phyloP scores from a whole-genome alignment of 2,888 invertebrate species.

The Xestia xanthographa region DNA sequence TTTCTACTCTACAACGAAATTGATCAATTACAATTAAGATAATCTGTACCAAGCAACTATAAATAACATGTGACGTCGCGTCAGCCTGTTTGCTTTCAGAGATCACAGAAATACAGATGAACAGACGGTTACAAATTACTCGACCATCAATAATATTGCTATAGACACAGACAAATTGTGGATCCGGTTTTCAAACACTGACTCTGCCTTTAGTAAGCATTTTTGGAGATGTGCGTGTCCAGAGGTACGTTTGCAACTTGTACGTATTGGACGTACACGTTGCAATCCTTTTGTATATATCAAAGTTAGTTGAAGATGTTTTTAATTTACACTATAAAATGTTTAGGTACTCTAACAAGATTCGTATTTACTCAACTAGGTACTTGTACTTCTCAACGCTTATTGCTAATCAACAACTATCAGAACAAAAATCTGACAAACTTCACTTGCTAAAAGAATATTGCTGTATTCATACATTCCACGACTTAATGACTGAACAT shows the following conservation, averaged over 20 bases:
- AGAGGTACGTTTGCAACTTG: background rate
- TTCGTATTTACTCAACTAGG: background rate
- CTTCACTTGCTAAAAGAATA: background rate
- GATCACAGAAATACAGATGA: background rate
- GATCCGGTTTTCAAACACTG: background rate
- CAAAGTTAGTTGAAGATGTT: background rate
- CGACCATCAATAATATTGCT: background rate
- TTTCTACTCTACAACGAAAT: background rate
- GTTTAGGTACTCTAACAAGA: background rate
- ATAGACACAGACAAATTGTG: background rate
- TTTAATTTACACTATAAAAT: too few relatives aligned
- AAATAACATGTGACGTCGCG: background rate
- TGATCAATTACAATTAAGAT: background rate
- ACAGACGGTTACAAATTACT: background rate
- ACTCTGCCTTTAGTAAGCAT: background rate
- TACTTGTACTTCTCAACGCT: too few relatives aligned
- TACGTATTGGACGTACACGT: too few relatives aligned
- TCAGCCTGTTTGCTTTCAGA: background rate
- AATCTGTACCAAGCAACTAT: background rate
- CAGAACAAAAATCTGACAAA: background rate
- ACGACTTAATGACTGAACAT: background rate
- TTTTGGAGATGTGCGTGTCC: background rate
- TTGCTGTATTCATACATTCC: background rate
- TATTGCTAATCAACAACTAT: too few relatives aligned
- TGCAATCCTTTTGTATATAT: background rate